Conservation (phyloP, 2,113 vertebrate species). For the Toxotes jaculatrix region DNA sequence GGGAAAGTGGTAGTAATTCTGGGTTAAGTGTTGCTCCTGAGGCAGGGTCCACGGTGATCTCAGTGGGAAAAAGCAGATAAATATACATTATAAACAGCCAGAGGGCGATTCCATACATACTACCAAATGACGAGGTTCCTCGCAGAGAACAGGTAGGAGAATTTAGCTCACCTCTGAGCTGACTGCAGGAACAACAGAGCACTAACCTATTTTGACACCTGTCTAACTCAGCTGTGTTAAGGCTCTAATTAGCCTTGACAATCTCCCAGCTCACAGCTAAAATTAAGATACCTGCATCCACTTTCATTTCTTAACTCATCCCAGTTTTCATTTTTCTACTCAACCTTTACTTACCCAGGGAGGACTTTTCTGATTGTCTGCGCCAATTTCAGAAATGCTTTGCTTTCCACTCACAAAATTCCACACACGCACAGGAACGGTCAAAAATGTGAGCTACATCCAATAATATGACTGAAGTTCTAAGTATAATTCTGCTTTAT, state of each 20-base stretch:
- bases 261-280: constrained; percentile 5
- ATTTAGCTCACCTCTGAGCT: constrained; percentile 21
- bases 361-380: constrained; percentile 5
- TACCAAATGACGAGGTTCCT: constrained; percentile 16
- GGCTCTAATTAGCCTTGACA: constrained; percentile 34
- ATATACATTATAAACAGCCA: constrained; percentile 50
- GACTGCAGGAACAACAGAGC: background rate
- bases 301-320: constrained; percentile 14
- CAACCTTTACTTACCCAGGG: constrained; percentile 18
- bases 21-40: constrained; percentile 64
- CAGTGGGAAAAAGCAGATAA: constrained; percentile 56
- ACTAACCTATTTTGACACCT: constrained; percentile 28
- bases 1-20: constrained; percentile 65
- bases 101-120: constrained; percentile 20
- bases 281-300: constrained; percentile 17
- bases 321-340: constrained; percentile 15
- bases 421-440: constrained; percentile 1
- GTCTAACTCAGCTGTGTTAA: constrained; percentile 12
- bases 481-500: background rate
- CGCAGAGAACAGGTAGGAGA: constrained; percentile 1
- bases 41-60: constrained; percentile 30
- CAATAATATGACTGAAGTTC: background rate
- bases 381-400: background rate
- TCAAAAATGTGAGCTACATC: constrained; percentile 2
- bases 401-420: constrained; percentile 33